Evolutionary conservation across 2,113 vertebrate genomes (phyloP), one percentile per base, ranked within the genome.

Genomic region (human (Homo sapiens)): DNA sequence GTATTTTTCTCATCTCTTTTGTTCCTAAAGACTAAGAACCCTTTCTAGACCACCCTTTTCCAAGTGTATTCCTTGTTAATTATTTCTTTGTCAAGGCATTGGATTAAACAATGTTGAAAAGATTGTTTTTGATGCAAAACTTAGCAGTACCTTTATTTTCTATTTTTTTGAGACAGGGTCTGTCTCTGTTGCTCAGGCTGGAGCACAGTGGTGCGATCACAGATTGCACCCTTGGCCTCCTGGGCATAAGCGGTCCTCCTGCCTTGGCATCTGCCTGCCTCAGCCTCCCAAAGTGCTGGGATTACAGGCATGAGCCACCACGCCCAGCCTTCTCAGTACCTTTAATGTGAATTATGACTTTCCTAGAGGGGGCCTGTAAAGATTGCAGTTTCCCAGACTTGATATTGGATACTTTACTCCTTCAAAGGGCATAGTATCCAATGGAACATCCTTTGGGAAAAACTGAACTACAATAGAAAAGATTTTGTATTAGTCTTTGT

Each of bases 41-140:
- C 48, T 79, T 32, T 80, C 70, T 72, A 85, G 82, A 91, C 45
- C 32, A 92, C 14, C 16, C 40, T 87, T 52, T 88, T 88, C 57
- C 45, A 83, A 22, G 27, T 91, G 27, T 93, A 43, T 90, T 76
- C 30, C 35, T 87, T 87, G 16, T 83, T 93, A 59, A 68, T 89
- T 66, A 27, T 88, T 87, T 27, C 43, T 78, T 83, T 52, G 75
- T 82, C 50, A 87, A 87, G 93, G 70, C 48, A 48, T n/a, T 90
- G 35, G 38, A 66, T 86, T 93, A 88, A 95, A 93, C 40, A 82
- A 18, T 76, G 43, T 70, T 93, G 8, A 64, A 84, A 86, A 81
- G 20, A 87, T 81, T n/a, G 8, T 45, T 93, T 80, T 93, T 85
- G 40, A 61, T 81, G 20, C 35, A 81, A 32, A 90, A 70, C 59